Evolutionary conservation across 1,140 invertebrate genomes (phyloP).

Genomic region (Polyergus mexicanus): DNA sequence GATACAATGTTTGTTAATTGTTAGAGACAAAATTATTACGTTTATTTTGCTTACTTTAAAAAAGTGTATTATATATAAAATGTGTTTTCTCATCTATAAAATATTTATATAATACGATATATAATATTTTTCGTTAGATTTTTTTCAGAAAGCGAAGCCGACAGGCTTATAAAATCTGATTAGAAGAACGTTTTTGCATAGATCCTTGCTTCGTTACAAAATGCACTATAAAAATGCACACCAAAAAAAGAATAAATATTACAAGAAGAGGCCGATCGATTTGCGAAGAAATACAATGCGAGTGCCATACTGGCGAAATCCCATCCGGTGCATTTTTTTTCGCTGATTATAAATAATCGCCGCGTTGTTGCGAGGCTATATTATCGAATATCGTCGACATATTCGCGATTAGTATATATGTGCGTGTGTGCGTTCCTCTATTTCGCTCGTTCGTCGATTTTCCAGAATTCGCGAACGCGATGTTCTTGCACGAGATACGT

Average conservation of each 20-base stretch:
- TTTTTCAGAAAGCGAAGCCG: not conserved
- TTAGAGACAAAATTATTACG: not conserved
- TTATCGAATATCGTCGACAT: not conserved
- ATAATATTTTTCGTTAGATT: not conserved
- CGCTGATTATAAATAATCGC: not conserved
- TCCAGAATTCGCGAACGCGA: slow-evolving; percentile 48
- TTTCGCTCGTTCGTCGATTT: slow-evolving; percentile 21
- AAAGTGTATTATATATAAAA: not conserved
- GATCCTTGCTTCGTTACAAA: not conserved
- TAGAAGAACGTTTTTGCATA: not conserved
- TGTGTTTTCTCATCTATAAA: not conserved
- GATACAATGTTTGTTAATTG: not conserved
- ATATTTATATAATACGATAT: not conserved
- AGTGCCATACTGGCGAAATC: no score
- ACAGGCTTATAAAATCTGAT: not conserved
- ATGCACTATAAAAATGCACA: not conserved
- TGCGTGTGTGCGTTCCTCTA: not conserved
- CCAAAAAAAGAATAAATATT: not conserved
- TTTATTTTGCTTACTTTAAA: not conserved
- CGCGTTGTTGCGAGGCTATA: no score
- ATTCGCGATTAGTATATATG: not conserved
- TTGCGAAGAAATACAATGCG: slow-evolving; percentile 29
- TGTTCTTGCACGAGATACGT: slow-evolving; percentile 23
- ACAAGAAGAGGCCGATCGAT: not conserved
- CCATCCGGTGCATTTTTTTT: slow-evolving; percentile 6